Base-by-base conservation (phyloP, 2,888 invertebrate species). In the Oegoconia quadripuncta region DNA sequence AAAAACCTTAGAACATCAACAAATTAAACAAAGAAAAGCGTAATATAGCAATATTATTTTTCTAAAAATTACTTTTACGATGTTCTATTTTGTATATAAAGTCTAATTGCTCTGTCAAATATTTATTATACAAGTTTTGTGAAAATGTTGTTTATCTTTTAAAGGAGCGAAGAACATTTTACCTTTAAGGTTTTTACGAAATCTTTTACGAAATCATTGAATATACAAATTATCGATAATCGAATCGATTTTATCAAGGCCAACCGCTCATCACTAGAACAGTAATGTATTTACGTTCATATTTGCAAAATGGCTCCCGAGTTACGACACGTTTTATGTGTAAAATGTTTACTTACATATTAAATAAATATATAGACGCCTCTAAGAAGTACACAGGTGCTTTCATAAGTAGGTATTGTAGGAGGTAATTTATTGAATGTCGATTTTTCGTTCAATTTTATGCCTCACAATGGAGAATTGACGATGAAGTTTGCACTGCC, bases 271-370 rank as follows among this genome's bases (percentile, higher is more conserved):
- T 31, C 58, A 49, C 61, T 58, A 52, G 1, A n/a, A 15, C 22
- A 23, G 42, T 56, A 59, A 55, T 59, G 47, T 58, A 50, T 57
- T 63, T 60, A 60, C 48, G 52, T 54, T 55, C 49, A 55, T 59
- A 62, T 58, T 58, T 58, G 48, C 61, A 58, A 63, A 64, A 64
- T 59, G 58, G 56, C 59, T 42, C 33, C 44, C 34, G 48, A 40
- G 39, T 52, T 54, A 55, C 55, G 46, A 46, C 16, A 32, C 39
- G 30, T 32, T 41, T 26, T 33, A 35, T 30, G 31, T 26, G n/a
- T n/a, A n/a, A n/a, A n/a, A n/a, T 25, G 9, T 11, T n/a, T 14
- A 16, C 16, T 15, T 23, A 16, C 14, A 11, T 11, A 33, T 9
- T 28, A 40, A 37, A 34, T 34, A 29, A 31, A 43, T 41, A 38